Conservation (phyloP, 2,888 invertebrate species). For the Thyatira batis region DNA sequence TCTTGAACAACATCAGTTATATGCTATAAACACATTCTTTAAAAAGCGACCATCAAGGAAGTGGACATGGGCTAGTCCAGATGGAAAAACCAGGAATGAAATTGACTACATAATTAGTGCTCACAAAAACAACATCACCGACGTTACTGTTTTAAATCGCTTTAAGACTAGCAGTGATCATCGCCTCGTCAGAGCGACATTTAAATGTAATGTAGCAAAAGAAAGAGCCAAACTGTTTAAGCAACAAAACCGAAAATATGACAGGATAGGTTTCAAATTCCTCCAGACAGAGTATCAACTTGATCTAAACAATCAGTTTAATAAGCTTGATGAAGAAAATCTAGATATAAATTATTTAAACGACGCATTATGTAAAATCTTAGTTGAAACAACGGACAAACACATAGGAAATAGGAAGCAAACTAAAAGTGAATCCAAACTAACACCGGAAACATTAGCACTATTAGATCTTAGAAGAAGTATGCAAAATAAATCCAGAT, state of each 20-base stretch:
- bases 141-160: not conserved
- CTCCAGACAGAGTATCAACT: not conserved
- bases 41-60: too few relatives aligned
- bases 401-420: not conserved
- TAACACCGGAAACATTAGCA: not conserved
- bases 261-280: not conserved
- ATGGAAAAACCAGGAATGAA: not conserved
- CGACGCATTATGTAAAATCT: not conserved
- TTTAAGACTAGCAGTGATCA: constrained; percentile 4
- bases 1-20: too few relatives aligned
- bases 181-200: not conserved
- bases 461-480: not conserved
- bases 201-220: not conserved
- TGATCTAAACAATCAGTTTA: not conserved
- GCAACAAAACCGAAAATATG: not conserved
- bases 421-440: not conserved
- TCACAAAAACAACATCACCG: not conserved
- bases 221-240: not conserved
- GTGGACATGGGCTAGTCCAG: not conserved
- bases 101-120: constrained; percentile 2
- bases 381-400: not conserved
- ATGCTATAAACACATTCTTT: too few relatives aligned
- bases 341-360: not conserved
- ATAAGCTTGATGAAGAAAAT: not conserved
- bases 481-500: not conserved